Conservation (phyloP, 2,113 vertebrate species). For the Hemicordylus capensis region DNA sequence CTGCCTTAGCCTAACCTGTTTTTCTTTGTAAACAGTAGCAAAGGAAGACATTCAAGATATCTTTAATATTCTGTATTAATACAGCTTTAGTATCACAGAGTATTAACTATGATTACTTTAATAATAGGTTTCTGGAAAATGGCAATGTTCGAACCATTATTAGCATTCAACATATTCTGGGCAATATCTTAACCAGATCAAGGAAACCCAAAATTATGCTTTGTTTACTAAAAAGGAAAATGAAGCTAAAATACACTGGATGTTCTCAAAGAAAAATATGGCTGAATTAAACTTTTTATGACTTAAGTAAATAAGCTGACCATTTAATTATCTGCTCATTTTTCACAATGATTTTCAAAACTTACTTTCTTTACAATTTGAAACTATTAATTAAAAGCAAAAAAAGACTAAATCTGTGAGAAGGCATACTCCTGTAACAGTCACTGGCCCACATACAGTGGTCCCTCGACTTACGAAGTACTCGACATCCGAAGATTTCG, state of each 20-base stretch:
- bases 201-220: background rate
- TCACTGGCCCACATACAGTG: no score
- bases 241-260: background rate
- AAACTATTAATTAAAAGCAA: background rate
- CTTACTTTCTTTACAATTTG: background rate
- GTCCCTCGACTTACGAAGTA: no score
- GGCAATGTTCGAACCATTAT: background rate
- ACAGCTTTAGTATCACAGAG: background rate
- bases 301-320: background rate
- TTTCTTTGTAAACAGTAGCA: background rate
- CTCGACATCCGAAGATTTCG: no score
- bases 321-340: background rate
- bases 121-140: background rate
- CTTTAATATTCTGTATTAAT: no score
- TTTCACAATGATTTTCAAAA: background rate
- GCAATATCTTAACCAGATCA: background rate
- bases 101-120: background rate
- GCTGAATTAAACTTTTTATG: background rate
- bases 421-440: background rate
- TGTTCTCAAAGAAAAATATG: background rate
- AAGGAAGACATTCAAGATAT: background rate
- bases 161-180: conserved; percentile 15
- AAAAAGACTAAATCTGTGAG: background rate
- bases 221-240: conserved; percentile 3
- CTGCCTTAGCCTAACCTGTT: background rate